Conservation (phyloP, 2,113 vertebrate species). For the Pipra filicauda region DNA sequence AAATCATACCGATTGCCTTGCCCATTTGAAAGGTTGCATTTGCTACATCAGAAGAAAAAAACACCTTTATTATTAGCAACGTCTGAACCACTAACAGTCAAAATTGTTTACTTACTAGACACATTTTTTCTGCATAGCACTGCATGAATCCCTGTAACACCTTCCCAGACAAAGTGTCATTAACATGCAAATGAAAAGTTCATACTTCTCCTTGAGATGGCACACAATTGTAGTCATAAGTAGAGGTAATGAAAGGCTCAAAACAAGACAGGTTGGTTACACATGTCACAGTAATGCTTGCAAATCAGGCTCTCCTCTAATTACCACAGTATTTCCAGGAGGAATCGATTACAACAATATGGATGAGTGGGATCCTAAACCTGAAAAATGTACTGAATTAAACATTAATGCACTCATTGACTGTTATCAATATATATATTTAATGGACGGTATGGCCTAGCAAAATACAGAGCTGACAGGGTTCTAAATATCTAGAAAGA, state of each 20-base stretch:
- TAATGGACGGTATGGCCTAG: neutral
- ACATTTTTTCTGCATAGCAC: neutral
- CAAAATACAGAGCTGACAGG: neutral
- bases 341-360: neutral
- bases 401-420: neutral
- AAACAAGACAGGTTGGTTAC: neutral
- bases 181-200: constrained; percentile 25
- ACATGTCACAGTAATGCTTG: neutral
- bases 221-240: neutral
- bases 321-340: neutral
- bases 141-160: neutral
- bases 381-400: neutral
- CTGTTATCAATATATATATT: neutral
- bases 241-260: neutral
- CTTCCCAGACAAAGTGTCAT: neutral
- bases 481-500: neutral
- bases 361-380: constrained; percentile 8
- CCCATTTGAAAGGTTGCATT: neutral
- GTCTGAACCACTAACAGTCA: neutral
- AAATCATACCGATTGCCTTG: neutral
- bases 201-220: neutral
- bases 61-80: neutral
- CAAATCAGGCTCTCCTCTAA: constrained; percentile 5
- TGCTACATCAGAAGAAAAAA: neutral
- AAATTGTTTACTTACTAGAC: neutral